These are phyloP conservation scores for Phania funesta DNA, from an alignment of 2,888 invertebrate species.

Conservation along the genomic window DNA sequence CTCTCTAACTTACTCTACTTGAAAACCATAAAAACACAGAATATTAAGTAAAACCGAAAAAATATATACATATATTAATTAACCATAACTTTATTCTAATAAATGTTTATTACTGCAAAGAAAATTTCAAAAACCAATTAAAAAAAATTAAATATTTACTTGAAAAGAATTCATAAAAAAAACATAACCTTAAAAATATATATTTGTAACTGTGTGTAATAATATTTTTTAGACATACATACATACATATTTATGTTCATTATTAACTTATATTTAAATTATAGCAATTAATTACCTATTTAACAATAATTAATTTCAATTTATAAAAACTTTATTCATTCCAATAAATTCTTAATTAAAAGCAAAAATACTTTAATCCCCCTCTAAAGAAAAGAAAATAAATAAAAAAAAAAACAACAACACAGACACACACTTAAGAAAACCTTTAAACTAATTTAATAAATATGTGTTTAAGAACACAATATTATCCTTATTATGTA, in stretches of 20 bases:
- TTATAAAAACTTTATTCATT: conserved; percentile 54
- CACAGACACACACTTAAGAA: conserved; percentile 20
- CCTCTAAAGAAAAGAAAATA: conserved; percentile 8
- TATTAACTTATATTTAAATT: conserved; percentile 57
- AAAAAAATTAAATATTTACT: conserved; percentile 51
- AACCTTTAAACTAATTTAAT: conserved; percentile 42
- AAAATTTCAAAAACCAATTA: conserved; percentile 46
- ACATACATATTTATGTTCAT: conserved; percentile 56
- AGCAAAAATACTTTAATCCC: conserved; percentile 43
- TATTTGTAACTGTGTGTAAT: conserved; percentile 67
- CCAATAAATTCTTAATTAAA: conserved; percentile 27
- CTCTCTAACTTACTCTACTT: conserved; percentile 45
- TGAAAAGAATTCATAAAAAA: conserved; percentile 41
- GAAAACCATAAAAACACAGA: conserved; percentile 38
- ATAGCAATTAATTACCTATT: conserved; percentile 60
- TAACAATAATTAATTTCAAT: conserved; percentile 60
- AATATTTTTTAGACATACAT: conserved; percentile 57
- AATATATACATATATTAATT: conserved; percentile 58
- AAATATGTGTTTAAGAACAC: conserved; percentile 30
- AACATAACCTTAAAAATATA: conserved; percentile 57
- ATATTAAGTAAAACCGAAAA: conserved; percentile 47
- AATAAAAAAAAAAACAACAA: conserved; percentile 8
- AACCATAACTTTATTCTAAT: conserved; percentile 67
- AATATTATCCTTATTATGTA: conserved; percentile 39
- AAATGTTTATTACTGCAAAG: conserved; percentile 64